Conservation (phyloP, 2,113 vertebrate genomes). For the Alaudala cheleensis region DNA sequence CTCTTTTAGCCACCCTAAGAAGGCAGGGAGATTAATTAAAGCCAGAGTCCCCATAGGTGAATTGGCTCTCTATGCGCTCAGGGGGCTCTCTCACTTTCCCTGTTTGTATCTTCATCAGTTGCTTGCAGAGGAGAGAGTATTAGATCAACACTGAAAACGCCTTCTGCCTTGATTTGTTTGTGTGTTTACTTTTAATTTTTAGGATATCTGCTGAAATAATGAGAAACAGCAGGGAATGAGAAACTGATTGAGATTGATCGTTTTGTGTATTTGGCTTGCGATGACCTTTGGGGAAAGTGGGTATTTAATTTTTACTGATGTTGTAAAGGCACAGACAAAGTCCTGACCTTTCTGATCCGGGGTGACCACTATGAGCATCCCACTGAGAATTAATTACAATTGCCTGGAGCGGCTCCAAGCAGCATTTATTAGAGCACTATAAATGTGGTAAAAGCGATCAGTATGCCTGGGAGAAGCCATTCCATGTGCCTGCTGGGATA, state of each 20-base stretch:
- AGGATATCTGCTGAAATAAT: conserved; percentile 27
- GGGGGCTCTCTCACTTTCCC: background rate
- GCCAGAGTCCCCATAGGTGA: background rate
- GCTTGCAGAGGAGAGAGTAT: background rate
- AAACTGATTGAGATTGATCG: conserved; percentile 33
- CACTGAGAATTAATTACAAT: conserved; percentile 64
- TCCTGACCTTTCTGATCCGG: conserved; percentile 53
- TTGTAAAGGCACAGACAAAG: conserved; percentile 56
- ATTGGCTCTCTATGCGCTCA: rapidly evolving
- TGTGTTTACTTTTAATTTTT: conserved; percentile 42
- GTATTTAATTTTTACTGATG: conserved; percentile 65
- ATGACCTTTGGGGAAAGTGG: conserved; percentile 48
- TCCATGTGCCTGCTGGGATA: background rate
- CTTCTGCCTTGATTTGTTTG: background rate
- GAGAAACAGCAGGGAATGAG: background rate
- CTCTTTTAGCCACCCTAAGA: conserved; percentile 31
- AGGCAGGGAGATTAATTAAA: conserved; percentile 46
- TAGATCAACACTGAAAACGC: background rate
- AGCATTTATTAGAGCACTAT: conserved; percentile 30
- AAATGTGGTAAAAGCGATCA: conserved; percentile 40
- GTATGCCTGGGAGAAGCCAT: conserved; percentile 20
- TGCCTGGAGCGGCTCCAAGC: conserved; percentile 47
- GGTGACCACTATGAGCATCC: conserved; percentile 55
- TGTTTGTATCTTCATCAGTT: background rate
- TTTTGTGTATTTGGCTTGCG: background rate